Base-by-base conservation (phyloP, 2,888 invertebrate genomes). In the Galeopsomyia nigrocyanea region DNA sequence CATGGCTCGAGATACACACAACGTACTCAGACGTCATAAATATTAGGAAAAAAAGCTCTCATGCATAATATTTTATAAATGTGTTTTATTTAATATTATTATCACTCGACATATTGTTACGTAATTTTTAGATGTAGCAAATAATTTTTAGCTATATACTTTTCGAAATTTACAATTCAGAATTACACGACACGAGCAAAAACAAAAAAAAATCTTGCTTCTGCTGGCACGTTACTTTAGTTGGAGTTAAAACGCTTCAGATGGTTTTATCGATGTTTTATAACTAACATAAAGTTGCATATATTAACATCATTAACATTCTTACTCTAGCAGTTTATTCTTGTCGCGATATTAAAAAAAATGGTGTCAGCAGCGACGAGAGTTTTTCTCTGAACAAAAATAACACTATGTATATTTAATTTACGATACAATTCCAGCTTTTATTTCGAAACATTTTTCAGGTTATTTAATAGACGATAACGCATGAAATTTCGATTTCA, bases 1-100 rank as follows among this genome's bases (percentile, higher is more conserved):
- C 75, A 75, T 75, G 75, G 60, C 72, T 71, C 50, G 62, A 65
- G 66, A 71, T 53, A 71, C 7, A 22, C 22, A 55, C 61, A 39
- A 71, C 71, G 60, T 68, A 60, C 68, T 71, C 51, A 39, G 39
- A 39, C 5, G 7, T 65, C 22, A 60, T 68, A 63, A 70, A 67
- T 51, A 60, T 47, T 58, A n/a, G 21, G 49, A 17, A 68, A 14
- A 31, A 9, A 46, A 68, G 55, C 55, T 64, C 17, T 10, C 49
- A 22, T 50, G n/a, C 17, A 22, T 6, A 49, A 57, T 31, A 49
- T 65, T 7, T 46, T 46, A 49, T 26, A 21, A 17, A 22, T 53
- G 46, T 55, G 21, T 22, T n/a, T 31, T 3, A 46, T 22, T 60
- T 17, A 9, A 19, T 50, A 51, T 63, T n/a, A n/a, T 17, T 63